Evolutionary conservation across 37 sponge, comb jelly and placozoan species (phyloP).

Genomic region (Halichondria panicea): DNA sequence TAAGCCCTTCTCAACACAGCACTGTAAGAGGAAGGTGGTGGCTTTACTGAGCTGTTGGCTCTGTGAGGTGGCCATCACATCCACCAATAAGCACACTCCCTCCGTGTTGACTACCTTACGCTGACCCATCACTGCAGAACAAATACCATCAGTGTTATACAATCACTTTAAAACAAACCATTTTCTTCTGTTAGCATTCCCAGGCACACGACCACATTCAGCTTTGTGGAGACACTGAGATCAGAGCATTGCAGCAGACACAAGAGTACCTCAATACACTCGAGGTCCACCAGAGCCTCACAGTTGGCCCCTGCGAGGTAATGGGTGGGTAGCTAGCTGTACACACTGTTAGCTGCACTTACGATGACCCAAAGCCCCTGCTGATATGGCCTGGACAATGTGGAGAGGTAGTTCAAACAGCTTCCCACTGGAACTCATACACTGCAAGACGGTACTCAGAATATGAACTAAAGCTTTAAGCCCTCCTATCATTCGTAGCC

Average conservation of each 20-base stretch:
- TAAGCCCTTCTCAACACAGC: no score
- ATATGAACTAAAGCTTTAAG: conserved; percentile 5
- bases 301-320: not conserved
- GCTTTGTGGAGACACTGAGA: not conserved
- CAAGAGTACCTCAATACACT: not conserved
- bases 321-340: no score
- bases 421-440: not conserved
- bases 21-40: no score
- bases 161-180: not conserved
- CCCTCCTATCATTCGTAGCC: conserved; percentile 25
- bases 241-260: not conserved
- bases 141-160: not conserved
- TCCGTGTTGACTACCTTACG: not conserved
- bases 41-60: no score
- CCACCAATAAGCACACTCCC: not conserved
- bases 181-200: conserved; percentile 3
- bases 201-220: not conserved
- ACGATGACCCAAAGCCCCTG: conserved; percentile 7
- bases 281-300: not conserved
- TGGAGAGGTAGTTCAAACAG: not conserved
- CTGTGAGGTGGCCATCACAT: no score
- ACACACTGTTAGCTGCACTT: not conserved
- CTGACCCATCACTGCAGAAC: not conserved
- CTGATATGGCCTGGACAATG: conserved; percentile 12
- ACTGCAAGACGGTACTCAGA: not conserved